Conservation (phyloP, 2,113 vertebrate species). For the Arenaria interpres region DNA sequence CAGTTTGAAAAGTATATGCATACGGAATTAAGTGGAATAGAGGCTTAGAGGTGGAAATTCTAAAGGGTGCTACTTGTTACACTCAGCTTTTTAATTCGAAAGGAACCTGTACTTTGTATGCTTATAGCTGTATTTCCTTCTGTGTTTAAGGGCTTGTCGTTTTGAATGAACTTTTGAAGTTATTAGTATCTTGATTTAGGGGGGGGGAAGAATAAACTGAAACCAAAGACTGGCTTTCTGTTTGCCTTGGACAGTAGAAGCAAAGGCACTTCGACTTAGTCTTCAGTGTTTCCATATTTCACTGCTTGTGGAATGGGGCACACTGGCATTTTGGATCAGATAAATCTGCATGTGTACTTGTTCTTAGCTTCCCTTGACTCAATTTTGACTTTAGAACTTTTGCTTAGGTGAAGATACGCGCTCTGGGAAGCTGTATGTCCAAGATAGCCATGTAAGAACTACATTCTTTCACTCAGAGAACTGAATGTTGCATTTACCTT, state of each 20-base stretch:
- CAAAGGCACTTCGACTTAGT: not conserved
- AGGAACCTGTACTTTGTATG: not conserved
- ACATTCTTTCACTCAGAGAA: not conserved
- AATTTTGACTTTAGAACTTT: not conserved
- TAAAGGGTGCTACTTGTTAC: not conserved
- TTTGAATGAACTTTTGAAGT: not conserved
- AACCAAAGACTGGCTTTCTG: rapidly evolving
- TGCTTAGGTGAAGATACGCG: not conserved
- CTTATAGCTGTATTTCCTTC: not conserved
- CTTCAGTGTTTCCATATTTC: not conserved
- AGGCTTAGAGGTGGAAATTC: not conserved
- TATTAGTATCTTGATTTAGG: not conserved
- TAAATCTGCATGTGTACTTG: not conserved
- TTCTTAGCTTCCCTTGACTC: not conserved
- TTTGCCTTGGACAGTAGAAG: not conserved
- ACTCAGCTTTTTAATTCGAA: not conserved
- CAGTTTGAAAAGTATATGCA: not conserved
- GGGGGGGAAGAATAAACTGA: not conserved
- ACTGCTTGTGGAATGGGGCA: not conserved
- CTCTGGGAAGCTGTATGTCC: not conserved
- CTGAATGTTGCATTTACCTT: not conserved
- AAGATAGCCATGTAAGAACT: not conserved
- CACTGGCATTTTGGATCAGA: not conserved
- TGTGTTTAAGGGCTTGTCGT: rapidly evolving
- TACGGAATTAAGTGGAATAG: not conserved